Conservation (phyloP, 1,140 invertebrate genomes). For the Aplysia californica region DNA sequence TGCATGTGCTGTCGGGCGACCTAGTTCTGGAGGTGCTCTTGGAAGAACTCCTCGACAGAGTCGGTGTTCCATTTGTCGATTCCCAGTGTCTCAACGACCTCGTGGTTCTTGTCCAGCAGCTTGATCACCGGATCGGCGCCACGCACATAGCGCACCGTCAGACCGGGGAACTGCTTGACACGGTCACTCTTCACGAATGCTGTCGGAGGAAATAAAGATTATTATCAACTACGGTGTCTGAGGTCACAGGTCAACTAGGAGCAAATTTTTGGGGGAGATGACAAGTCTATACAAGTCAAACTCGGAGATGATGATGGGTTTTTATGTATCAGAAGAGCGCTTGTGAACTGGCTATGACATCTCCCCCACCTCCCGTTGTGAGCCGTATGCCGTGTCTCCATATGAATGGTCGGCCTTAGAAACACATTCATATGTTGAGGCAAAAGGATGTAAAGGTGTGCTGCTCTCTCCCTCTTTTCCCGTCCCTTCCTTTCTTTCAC, state of each 20-base stretch:
- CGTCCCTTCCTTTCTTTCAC: no score
- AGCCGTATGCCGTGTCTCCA: no score
- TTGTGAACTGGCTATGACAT: no score
- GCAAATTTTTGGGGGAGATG: conserved; percentile 8
- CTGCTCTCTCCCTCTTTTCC: no score
- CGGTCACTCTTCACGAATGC: conserved; percentile 92
- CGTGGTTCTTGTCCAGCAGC: conserved; percentile 76
- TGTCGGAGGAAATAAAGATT: conserved; percentile 44
- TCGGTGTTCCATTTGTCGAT: conserved; percentile 98
- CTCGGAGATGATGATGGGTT: no score
- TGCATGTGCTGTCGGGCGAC: no score
- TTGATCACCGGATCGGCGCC: conserved; percentile 94
- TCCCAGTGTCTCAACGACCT: conserved; percentile 76
- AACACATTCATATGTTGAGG: no score
- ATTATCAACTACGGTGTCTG: neutral
- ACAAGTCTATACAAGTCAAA: no score
- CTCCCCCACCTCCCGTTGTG: no score
- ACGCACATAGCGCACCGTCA: conserved; percentile 89
- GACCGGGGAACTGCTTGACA: conserved; percentile 86
- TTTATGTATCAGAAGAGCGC: no score
- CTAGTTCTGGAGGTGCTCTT: conserved; percentile 77
- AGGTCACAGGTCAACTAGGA: neutral
- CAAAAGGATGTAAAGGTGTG: no score
- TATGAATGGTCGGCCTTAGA: no score
- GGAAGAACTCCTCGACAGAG: conserved; percentile 93